These are phyloP conservation scores for Danaus chrysippus DNA, from an alignment of 2,888 invertebrate species.

Conservation along the genomic window DNA sequence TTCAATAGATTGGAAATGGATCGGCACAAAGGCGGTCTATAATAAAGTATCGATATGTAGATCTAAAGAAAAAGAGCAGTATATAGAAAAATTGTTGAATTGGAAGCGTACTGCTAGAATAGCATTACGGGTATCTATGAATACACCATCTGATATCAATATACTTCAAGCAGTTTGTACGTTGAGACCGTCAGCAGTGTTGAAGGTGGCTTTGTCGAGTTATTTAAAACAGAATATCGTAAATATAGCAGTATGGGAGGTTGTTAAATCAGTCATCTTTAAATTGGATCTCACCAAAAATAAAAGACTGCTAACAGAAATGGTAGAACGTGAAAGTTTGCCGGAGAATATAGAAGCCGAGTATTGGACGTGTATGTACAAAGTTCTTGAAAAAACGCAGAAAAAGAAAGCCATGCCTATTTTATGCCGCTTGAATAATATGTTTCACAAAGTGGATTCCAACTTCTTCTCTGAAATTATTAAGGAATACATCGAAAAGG, in stretches of 20 bases:
- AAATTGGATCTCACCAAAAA: conserved; percentile 32
- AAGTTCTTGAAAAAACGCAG: conserved; percentile 33
- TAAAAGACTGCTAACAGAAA: conserved; percentile 18
- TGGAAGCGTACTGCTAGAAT: conserved; percentile 44
- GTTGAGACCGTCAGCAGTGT: conserved; percentile 40
- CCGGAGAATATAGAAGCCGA: conserved; percentile 43
- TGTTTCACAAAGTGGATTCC: conserved; percentile 38
- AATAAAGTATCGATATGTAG: conserved; percentile 44
- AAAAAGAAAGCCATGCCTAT: conserved; percentile 30
- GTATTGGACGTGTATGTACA: conserved; percentile 44
- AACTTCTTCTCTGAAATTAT: conserved; percentile 36
- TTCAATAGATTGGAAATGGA: conserved; percentile 39
- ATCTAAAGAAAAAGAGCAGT: conserved; percentile 32
- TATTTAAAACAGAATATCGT: conserved; percentile 32
- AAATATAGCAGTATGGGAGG: conserved; percentile 45
- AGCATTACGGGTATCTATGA: conserved; percentile 42
- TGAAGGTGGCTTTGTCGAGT: conserved; percentile 42
- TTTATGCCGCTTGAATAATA: conserved; percentile 40
- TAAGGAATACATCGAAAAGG: conserved; percentile 30
- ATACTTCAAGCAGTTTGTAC: conserved; percentile 36
- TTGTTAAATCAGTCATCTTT: conserved; percentile 40
- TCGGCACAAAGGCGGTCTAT: conserved; percentile 50
- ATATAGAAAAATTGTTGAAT: conserved; percentile 38
- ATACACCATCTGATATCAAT: conserved; percentile 34
- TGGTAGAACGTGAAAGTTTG: conserved; percentile 34